A percentile compares a stretch with the other conserved stretches of the same genome.
These are phyloP conservation scores for Ceriagrion tenellum DNA, from an alignment of 2,888 invertebrate species.

Conservation along the genomic window DNA sequence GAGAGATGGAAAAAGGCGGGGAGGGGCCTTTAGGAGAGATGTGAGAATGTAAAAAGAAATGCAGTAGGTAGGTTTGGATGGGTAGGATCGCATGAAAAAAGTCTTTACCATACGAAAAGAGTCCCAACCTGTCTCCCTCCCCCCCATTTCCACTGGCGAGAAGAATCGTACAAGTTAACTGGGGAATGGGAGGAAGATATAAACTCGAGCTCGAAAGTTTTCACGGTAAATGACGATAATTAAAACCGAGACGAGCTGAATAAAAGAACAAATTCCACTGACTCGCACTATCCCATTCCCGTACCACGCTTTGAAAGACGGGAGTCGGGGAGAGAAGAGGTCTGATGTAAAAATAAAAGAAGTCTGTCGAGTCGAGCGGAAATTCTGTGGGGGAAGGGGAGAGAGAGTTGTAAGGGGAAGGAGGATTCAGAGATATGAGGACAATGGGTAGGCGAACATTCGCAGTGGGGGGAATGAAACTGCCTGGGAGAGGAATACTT, in stretches of 20 bases:
- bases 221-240: not conserved
- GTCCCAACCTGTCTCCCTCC: no score
- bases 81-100: not conserved
- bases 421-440: conserved; percentile 47
- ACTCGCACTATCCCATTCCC: not conserved
- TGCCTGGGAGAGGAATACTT: conserved; percentile 12
- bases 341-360: not conserved
- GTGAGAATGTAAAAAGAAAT: not conserved
- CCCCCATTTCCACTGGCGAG: not conserved
- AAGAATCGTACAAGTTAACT: not conserved
- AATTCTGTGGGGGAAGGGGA: not conserved
- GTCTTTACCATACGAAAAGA: not conserved
- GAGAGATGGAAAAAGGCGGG: no score
- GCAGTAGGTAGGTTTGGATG: not conserved
- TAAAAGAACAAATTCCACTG: not conserved
- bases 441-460: conserved; percentile 56
- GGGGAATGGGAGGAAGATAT: not conserved
- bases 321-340: not conserved
- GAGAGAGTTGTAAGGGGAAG: no score
- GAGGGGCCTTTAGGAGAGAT: not conserved
- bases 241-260: not conserved
- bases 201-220: not conserved
- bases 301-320: not conserved
- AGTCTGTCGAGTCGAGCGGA: not conserved
- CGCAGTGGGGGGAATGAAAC: conserved; percentile 22